Evolutionary conservation across 92 coral and sea anemone genomes (phyloP), one percentile per base, ranked within the genome.

Genomic region (Actinostola sp.): DNA sequence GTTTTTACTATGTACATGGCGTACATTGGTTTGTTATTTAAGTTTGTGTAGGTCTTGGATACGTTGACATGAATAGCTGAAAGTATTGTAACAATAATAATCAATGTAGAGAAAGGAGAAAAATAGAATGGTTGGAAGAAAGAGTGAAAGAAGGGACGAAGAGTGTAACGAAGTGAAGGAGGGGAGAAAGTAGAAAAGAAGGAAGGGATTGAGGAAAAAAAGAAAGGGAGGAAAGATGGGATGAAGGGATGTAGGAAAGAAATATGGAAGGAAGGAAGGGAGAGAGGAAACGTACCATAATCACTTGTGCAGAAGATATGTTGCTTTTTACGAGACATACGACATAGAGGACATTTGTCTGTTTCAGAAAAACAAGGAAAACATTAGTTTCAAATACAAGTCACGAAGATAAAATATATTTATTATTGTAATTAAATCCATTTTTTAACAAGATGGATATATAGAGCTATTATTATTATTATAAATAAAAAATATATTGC

Each of bases 241-340:
- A 53, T 4, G 21, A 46, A 46, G 53, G 17, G 15, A 12, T 7
- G 53, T 7, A 12, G 2, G 21, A 7, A 12, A 2, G n/a, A 46
- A 46, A 16, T 7, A 36, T 4, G 42, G 42, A 36, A 36, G 42
- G 42, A 36, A 36, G 42, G 42, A 36, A 36, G 42, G 42, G 11
- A 36, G 42, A 11, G 11, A 36, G 42, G 11, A 36, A 36, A 11
- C 86, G 17, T 80, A 85, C 90, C 90, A 62, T 58, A 80, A 23
- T 85, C 82, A 39, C 82, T 81, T 29, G 52, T 58, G 46, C 90
- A 85, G 78, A 45, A 85, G 62, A 33, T 36, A 23, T 43, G 80
- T 50, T 77, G 66, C 41, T 78, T 77, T 62, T 68, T 79, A 55
- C 60, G 71, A 19, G 90, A 67, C 21, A 52, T 67, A 11, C 77